Conservation (phyloP, 1,140 invertebrate genomes). For the Hypsibius dujardini region DNA sequence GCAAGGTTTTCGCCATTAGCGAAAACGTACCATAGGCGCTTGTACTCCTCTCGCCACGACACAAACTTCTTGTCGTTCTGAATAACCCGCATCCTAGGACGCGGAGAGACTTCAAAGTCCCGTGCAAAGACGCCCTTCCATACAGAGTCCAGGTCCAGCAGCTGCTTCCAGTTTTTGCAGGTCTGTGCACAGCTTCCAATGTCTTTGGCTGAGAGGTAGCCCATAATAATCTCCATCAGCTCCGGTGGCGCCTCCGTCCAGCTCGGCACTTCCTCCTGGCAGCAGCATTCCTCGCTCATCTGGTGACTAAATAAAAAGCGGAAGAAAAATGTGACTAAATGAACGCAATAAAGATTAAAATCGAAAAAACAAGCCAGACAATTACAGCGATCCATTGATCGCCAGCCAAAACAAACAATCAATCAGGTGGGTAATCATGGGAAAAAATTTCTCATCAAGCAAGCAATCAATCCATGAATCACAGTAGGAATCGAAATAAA, state of each 20-base stretch:
- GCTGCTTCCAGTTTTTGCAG: slow-evolving; percentile 43
- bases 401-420: no score
- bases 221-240: neutral
- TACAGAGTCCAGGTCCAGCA: slow-evolving; percentile 46
- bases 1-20: no score
- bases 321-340: no score
- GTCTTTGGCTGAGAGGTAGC: neutral
- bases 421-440: no score
- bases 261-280: neutral
- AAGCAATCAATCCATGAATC: no score
- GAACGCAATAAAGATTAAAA: no score
- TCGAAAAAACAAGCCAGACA: no score
- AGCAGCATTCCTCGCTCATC: no score
- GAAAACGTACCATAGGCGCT: slow-evolving; percentile 44
- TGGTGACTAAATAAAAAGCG: no score
- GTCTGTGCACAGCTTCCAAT: slow-evolving; percentile 20
- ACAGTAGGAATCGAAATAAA: no score
- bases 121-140: slow-evolving; percentile 49
- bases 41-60: slow-evolving; percentile 59
- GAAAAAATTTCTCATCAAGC: no score
- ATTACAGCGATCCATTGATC: no score
- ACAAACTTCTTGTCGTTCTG: slow-evolving; percentile 21
- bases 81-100: slow-evolving; percentile 44
- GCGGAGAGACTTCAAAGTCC: slow-evolving; percentile 48
- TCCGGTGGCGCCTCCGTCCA: neutral